phyloP scores from a whole-genome alignment of 2,888 invertebrate species.

The Cephalotes varians region DNA sequence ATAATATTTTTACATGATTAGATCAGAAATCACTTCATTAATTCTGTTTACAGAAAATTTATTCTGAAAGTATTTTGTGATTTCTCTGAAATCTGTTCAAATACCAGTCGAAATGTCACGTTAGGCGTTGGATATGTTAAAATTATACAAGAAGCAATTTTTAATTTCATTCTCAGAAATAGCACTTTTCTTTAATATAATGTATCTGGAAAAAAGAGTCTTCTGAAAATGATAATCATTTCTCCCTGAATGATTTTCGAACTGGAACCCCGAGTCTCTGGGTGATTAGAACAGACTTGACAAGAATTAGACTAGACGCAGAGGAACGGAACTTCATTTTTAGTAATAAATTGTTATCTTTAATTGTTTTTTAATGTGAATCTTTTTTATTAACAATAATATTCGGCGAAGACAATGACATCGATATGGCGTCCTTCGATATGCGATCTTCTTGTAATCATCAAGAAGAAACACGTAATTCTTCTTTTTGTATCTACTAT shows the following conservation, averaged over 20 bases:
- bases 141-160: background rate
- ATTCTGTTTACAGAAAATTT: background rate
- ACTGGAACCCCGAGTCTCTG: background rate
- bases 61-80: background rate
- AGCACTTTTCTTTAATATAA: background rate
- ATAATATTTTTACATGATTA: background rate
- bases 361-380: background rate
- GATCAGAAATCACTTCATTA: background rate
- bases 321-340: background rate
- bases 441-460: background rate
- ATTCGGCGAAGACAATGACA: background rate
- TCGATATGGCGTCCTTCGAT: background rate
- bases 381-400: slow-evolving; percentile 14
- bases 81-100: slow-evolving; percentile 19
- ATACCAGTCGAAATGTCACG: background rate
- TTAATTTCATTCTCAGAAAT: background rate
- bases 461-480: slow-evolving; percentile 1
- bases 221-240: background rate
- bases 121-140: background rate
- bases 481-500: slow-evolving; percentile 3
- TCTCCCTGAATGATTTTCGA: background rate
- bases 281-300: background rate
- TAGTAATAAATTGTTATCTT: background rate
- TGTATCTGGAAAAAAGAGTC: background rate
- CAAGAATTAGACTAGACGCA: background rate